A percentile compares a stretch with the other conserved stretches of the same genome.
phyloP scores from a whole-genome alignment of 2,888 invertebrate genomes.

The Himalopsyche kuldschensis region DNA sequence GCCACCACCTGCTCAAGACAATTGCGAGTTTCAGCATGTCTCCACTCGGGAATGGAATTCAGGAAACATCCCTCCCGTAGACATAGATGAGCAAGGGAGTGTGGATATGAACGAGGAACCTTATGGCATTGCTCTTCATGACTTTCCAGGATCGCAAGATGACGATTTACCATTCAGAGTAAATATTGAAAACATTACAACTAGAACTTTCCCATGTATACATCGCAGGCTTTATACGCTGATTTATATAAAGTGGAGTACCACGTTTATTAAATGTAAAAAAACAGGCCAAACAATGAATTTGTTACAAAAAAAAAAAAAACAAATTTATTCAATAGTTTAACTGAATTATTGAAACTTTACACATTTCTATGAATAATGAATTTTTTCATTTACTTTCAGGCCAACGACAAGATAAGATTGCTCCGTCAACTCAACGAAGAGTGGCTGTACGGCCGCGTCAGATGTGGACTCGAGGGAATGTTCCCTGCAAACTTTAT shows the following conservation, averaged over 20 bases:
- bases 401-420: conserved; percentile 74
- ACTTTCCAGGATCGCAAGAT: conserved; percentile 72
- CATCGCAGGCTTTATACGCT: neutral
- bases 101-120: conserved; percentile 55
- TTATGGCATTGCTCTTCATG: conserved; percentile 77
- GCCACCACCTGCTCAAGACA: conserved; percentile 59
- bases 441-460: conserved; percentile 79
- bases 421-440: conserved; percentile 70
- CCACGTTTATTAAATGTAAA: neutral
- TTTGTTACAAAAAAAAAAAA: no score
- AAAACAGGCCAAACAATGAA: neutral
- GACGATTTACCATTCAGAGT: conserved; percentile 82
- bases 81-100: neutral
- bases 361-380: neutral
- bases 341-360: neutral
- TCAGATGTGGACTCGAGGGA: conserved; percentile 68
- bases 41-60: conserved; percentile 21
- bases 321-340: no score
- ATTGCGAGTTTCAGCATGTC: conserved; percentile 39
- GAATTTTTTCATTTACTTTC: conserved; percentile 44
- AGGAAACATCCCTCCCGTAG: conserved; percentile 2
- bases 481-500: conserved; percentile 83
- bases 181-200: conserved; percentile 41
- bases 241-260: neutral
- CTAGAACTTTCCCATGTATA: neutral